Evolutionary conservation across 2,797 vertebrate species (phyloP), one percentile per base, ranked within the genome.

Genomic region (Kryptopterus vitreolus): DNA sequence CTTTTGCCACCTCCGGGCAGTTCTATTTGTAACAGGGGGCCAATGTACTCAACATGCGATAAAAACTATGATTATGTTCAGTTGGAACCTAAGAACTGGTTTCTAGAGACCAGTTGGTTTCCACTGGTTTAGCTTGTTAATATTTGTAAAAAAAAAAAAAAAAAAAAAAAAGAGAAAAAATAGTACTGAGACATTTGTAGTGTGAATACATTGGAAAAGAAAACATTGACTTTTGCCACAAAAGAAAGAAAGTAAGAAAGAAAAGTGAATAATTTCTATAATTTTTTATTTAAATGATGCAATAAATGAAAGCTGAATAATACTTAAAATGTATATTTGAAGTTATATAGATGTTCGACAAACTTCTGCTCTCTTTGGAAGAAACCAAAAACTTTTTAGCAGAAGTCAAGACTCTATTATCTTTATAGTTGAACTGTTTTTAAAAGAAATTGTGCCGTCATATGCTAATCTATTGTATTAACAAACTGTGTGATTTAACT

Each of bases 1-100:
- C n/a, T n/a, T n/a, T n/a, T n/a, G n/a, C n/a, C n/a, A n/a, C n/a
- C n/a, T n/a, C n/a, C n/a, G n/a, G n/a, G n/a, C n/a, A n/a, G n/a
- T 43, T 38, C 63, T 26, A 46, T 22, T 79, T 85, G 81, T 73
- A 83, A 77, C 69, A 77, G n/a, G 59, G 79, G 66, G 76, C 68
- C 78, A 46, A 74, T 73, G 66, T 69, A 83, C 71, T 81, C 35
- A 35, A 76, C 52, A 52, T 18, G 22, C 38, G 46, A 77, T 57
- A 83, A 13, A 24, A 29, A 59, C 81, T 66, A 52, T 43, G 46
- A 20, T 24, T 9, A 53, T n/a, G 26, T 55, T 31, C 62, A 46
- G 29, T 72, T 59, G 26, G 58, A 73, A 61, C 53, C 16, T 72
- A 31, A 71, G 31, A 68, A 46, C 15, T 7, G 8, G 38, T 3